Evolutionary conservation across 1,140 invertebrate species (phyloP), one percentile per base, ranked within the genome.

Genomic region (Portunus trituberculatus): DNA sequence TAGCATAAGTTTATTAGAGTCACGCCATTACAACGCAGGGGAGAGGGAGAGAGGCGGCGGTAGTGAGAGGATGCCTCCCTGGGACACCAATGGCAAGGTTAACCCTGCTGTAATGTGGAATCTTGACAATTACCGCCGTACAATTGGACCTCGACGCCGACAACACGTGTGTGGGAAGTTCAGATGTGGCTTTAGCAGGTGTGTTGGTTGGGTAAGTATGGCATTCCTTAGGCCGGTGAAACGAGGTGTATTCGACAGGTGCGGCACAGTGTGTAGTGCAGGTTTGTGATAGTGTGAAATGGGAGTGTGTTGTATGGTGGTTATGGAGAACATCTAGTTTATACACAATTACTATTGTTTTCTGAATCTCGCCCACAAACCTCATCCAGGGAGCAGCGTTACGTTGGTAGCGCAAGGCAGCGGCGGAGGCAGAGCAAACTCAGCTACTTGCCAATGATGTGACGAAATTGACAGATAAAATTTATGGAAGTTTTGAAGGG

Each of bases 1-100:
- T 87, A 39, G 86, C 86, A 87, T 87, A 87, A 87, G 86, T 87
- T 87, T 87, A 87, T 87, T 87, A 87, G 39, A 14, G 8, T 87
- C 31, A 87, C 31, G 31, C 86, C 31, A 87, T 87, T 87, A 87
- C 31, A 8, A 87, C 6, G 16, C 25, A 12, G 86, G 83, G 46
- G 89, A n/a, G 10, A 91, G 89, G 39, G 48, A 7, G 91, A 82
- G 91, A 82, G 91, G 91, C 16, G 59, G 48, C 0, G 28, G 39
- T 29, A 39, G 28, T 28, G 76, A 39, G 59, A 28, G 52, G 52
- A 10, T 20, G 67, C 67, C 67, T 76, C 20, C 67, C 25, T 8
- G 25, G 67, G 67, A 76, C 67, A 76, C 20, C n/a, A n/a, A 76
- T 76, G 67, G n/a, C 67, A n/a, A 25, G 16, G 67, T n/a, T 76